phyloP scores from a whole-genome alignment of 53 echinoderm and acorn worm species.

The Patiria pectinifera region DNA sequence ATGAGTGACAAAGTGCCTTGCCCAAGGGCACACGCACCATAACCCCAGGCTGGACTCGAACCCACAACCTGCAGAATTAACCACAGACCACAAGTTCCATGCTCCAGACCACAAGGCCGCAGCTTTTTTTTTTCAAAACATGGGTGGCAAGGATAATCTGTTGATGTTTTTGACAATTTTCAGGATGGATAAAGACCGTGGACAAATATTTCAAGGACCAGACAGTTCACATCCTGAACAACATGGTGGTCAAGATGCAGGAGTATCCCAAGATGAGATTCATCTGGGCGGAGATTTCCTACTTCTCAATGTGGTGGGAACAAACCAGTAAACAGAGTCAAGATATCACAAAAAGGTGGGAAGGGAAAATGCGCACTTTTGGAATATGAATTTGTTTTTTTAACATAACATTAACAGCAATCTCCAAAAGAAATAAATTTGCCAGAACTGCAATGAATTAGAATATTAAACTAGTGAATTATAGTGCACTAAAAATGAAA shows the following conservation, averaged over 20 bases:
- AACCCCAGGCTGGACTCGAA: too few species aligned
- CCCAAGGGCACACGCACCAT: too few species aligned
- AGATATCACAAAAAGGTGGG: slow-evolving; percentile 79
- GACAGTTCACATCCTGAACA: slow-evolving; percentile 86
- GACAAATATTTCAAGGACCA: slow-evolving; percentile 88
- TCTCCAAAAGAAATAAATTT: not conserved
- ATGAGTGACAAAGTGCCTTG: too few species aligned
- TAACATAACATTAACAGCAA: too few species aligned
- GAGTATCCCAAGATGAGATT: slow-evolving; percentile 85
- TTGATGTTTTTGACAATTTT: not conserved
- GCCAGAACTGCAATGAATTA: not conserved
- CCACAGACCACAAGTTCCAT: too few species aligned
- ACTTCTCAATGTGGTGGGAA: slow-evolving; percentile 97
- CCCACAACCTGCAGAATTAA: too few species aligned
- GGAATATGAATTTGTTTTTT: too few species aligned
- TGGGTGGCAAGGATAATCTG: not conserved
- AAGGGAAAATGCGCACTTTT: not conserved
- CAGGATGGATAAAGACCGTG: slow-evolving; percentile 97
- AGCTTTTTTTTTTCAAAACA: not conserved
- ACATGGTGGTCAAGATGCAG: slow-evolving; percentile 83
- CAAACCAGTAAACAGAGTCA: slow-evolving; percentile 71
- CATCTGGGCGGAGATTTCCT: slow-evolving; percentile 99
- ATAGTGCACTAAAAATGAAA: too few species aligned
- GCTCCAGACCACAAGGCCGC: not conserved
- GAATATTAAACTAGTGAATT: too few species aligned